A percentile compares a stretch with the other conserved stretches of the same genome.
These are phyloP conservation scores for Apostichopus japonicus DNA, from an alignment of 35 echinoderm and acorn worm species.

Conservation along the genomic window DNA sequence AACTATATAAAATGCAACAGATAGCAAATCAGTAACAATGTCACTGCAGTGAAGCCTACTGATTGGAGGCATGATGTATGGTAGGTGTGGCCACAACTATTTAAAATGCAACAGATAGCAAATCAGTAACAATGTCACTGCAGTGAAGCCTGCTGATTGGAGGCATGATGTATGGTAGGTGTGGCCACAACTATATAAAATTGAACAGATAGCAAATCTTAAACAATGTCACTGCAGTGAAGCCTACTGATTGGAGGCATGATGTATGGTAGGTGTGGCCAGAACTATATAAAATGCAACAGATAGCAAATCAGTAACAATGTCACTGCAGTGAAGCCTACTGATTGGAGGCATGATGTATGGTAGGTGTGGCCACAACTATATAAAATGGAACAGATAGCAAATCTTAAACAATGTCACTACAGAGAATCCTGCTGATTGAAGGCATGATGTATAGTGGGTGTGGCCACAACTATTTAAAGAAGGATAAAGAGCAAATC, in stretches of 20 bases:
- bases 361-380: constrained; percentile 84
- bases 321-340: constrained; percentile 79
- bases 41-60: too few relatives aligned
- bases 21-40: too few relatives aligned
- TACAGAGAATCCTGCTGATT: constrained; percentile 68
- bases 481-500: not conserved
- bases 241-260: constrained; percentile 85
- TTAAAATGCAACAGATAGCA: not conserved
- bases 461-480: constrained; percentile 65
- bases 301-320: not conserved
- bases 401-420: not conserved
- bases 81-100: too few relatives aligned
- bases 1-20: too few relatives aligned
- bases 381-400: not conserved
- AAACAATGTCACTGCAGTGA: too few relatives aligned
- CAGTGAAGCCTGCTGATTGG: constrained; percentile 70
- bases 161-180: constrained; percentile 83
- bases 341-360: constrained; percentile 81
- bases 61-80: too few relatives aligned
- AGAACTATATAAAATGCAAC: not conserved
- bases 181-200: constrained; percentile 57
- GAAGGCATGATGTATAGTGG: constrained; percentile 80
- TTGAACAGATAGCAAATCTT: too few relatives aligned
- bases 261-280: constrained; percentile 79
- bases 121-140: not conserved